These are phyloP conservation scores for Rhorus exstirpatorius DNA, from an alignment of 2,888 invertebrate genomes.

Conservation along the genomic window DNA sequence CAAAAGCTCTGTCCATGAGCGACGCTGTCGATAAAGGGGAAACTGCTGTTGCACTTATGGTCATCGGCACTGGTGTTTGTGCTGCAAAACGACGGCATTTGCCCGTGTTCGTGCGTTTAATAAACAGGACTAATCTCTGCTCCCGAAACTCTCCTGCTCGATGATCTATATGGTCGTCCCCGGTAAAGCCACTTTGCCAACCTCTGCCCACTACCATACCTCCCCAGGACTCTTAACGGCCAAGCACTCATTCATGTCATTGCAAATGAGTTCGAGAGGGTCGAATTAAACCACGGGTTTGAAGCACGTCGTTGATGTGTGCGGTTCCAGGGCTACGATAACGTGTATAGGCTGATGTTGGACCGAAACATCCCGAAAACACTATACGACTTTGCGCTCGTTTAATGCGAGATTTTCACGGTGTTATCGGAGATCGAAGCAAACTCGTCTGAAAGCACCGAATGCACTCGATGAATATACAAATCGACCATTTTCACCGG, in stretches of 20 bases:
- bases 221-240: slow-evolving; percentile 37
- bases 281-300: slow-evolving; percentile 84
- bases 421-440: slow-evolving; percentile 18
- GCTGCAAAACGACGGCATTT: slow-evolving; percentile 36
- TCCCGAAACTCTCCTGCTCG: slow-evolving; percentile 54
- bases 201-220: slow-evolving; percentile 18
- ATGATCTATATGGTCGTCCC: slow-evolving; percentile 18
- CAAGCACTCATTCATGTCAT: slow-evolving; percentile 78
- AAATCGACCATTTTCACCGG: slow-evolving; percentile 19
- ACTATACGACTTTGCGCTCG: slow-evolving; percentile 1
- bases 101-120: slow-evolving; percentile 78
- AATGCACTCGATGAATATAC: slow-evolving; percentile 14
- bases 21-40: slow-evolving; percentile 52
- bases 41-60: slow-evolving; percentile 28
- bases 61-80: slow-evolving; percentile 22
- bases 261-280: slow-evolving; percentile 84
- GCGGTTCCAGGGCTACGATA: background rate
- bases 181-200: slow-evolving; percentile 37
- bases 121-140: slow-evolving; percentile 82
- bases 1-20: slow-evolving; percentile 18
- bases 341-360: background rate
- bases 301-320: slow-evolving; percentile 75
- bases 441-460: slow-evolving; percentile 28
- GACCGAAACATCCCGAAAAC: background rate
- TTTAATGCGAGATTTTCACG: slow-evolving; percentile 70